These are phyloP conservation scores for Muschampia staudingeri DNA, from an alignment of 2,888 invertebrate genomes.

Conservation along the genomic window DNA sequence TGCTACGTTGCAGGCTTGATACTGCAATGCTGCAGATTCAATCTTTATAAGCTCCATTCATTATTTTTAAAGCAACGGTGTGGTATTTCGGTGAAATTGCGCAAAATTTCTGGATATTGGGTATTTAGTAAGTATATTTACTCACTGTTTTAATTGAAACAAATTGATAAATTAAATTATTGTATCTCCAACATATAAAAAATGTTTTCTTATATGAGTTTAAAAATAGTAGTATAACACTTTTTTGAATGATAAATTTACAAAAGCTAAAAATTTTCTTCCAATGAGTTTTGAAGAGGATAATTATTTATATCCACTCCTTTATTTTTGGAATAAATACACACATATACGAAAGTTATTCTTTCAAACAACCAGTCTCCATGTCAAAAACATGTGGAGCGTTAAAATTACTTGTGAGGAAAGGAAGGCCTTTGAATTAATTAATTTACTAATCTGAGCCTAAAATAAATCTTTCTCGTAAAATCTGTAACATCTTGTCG, in stretches of 20 bases:
- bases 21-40: constrained; percentile 29
- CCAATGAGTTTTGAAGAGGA: neutral
- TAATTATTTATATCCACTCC: neutral
- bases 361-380: constrained; percentile 22
- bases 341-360: constrained; percentile 5
- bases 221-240: neutral
- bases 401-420: constrained; percentile 34
- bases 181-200: no score
- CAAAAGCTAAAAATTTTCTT: neutral
- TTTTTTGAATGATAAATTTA: neutral
- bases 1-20: constrained; percentile 17
- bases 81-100: neutral
- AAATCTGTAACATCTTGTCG: constrained; percentile 16
- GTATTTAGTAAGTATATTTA: neutral
- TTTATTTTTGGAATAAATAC: neutral
- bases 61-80: neutral
- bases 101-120: neutral
- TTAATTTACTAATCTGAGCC: constrained; percentile 62
- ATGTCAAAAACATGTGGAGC: constrained; percentile 46
- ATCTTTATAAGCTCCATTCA: constrained; percentile 1
- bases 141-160: neutral
- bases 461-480: constrained; percentile 52
- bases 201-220: neutral
- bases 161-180: no score
- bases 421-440: constrained; percentile 55